Percentiles rank a stretch among this genome's conserved stretches.
phyloP scores from a whole-genome alignment of 2,797 vertebrate species.

The Glossophaga mutica region DNA sequence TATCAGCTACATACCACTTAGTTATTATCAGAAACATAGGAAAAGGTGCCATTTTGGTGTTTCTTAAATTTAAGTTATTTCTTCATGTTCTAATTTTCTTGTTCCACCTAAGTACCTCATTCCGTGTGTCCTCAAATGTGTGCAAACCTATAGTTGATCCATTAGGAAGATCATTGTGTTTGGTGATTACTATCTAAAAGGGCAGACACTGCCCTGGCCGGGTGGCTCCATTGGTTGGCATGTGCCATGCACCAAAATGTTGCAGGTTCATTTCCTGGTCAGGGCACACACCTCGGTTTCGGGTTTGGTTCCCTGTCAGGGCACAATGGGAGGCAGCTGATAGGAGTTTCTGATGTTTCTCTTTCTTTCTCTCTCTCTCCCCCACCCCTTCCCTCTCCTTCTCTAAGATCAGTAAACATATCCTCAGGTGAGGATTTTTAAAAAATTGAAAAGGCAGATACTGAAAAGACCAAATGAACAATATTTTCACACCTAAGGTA shows the following conservation, averaged over 20 bases:
- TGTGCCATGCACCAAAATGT: too few species aligned
- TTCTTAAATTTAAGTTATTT: neutral
- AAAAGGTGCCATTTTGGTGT: neutral
- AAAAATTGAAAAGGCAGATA: neutral
- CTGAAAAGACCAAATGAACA: neutral
- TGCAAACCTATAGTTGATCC: neutral
- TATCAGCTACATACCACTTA: neutral
- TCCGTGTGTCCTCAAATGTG: neutral
- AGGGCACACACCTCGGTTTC: too few species aligned
- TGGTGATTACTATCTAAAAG: neutral
- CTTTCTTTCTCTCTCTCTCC: neutral
- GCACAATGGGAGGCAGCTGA: neutral
- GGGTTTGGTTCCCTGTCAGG: too few species aligned
- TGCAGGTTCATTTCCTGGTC: too few species aligned
- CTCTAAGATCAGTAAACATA: neutral
- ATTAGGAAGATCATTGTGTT: neutral
- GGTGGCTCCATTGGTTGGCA: too few species aligned
- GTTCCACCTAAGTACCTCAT: neutral
- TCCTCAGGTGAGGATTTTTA: neutral
- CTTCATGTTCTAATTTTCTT: neutral
- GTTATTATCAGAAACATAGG: neutral
- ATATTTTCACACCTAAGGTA: neutral
- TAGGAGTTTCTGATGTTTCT: too few species aligned
- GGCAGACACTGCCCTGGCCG: too few species aligned
- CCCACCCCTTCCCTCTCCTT: too few species aligned